Base-by-base conservation (phyloP, 2,797 vertebrate species). In the Poeciliopsis gracilis region DNA sequence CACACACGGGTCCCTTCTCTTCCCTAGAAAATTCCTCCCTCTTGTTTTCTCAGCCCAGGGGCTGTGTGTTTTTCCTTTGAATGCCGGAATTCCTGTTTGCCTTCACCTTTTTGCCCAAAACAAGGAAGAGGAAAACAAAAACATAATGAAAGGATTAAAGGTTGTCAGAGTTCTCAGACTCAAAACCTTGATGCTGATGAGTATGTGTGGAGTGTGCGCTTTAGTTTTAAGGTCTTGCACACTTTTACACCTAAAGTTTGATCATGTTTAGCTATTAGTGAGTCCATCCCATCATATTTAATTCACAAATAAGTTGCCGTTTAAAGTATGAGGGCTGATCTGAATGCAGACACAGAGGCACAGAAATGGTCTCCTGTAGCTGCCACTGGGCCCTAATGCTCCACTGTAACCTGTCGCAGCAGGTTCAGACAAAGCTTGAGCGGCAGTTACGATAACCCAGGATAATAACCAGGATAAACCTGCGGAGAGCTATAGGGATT, bases 41-140 rank as follows among this genome's bases (percentile, higher is more conserved):
- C 90, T 89, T 94, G 91, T 93, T 93, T 93, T 91, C 86, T 91
- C 91, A 93, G 92, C 91, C 92, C 73, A 71, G 83, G 90, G 93
- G 88, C 28, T 83, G 86, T 93, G 90, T 92, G 92, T 95, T 94
- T 94, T 94, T 90, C 41, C 93, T 92, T 92, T 91, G 93, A 91
- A 85, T 79, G 90, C 86, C 87, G 89, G 92, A 95, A 96, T 95
- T 96, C 93, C 95, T 95, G 92, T 94, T 96, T 95, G 91, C 86
- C 88, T 92, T 93, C 92, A 94, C 92, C 94, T 94, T 93, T 91
- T 89, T 75, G 47, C 81, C 90, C 66, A 92, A 94, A 88, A 75
- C 73, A 75, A 92, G 89, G 82, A 82, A 72, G 82, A 90, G 92
- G 81, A 85, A 94, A 92, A 93, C 91, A 92, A 91, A 94, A 96